Evolutionary conservation across 2,888 invertebrate species (phyloP), one percentile per base, ranked within the genome.

Genomic region (Brachyptera risi): DNA sequence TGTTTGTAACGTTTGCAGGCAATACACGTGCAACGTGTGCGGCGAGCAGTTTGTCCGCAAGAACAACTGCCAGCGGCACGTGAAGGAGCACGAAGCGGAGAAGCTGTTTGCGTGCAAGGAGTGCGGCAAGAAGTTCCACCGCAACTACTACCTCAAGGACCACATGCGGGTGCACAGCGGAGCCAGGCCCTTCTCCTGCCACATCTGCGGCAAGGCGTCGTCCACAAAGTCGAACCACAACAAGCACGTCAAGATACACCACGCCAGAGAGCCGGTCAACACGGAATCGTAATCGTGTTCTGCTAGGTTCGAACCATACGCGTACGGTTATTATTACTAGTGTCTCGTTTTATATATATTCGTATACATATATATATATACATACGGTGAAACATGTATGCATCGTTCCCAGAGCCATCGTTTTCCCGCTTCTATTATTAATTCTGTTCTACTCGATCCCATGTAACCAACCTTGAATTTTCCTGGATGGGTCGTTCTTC

Each of bases 191-290:
- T 92, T 86, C 75, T 82, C 88, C 0, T 93, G 93, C 76, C 89
- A 88, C 70, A 89, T 93, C 62, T 93, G 93, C 74, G 92, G 92
- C 27, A 93, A 93, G 76, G 88, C 90, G 7, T 91, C 91, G 51
- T 88, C 90, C 68, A 92, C 92, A 59, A 92, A 92, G 76, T 91
- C 91, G 47, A 93, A 93, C 77, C 92, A 93, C 71, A 92, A 92
- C 71, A 92, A 92, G 74, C 92, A 93, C 74, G 83, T 92, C 62
- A 87, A 88, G 76, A 92, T 92, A 69, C 93, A 93, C 75, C 92
- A 92, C 76, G 91, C 92, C 57, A 79, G 92, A 58, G 92, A 92
- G 74, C 89, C 91, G 37, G 86, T 92, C 66, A 91, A 88, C 67
- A 90, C 91, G 7, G 93, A 92, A 72, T 86, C 86, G 74, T 88